phyloP scores from a whole-genome alignment of 2,797 vertebrate species.

The Coracias cyanogaster region DNA sequence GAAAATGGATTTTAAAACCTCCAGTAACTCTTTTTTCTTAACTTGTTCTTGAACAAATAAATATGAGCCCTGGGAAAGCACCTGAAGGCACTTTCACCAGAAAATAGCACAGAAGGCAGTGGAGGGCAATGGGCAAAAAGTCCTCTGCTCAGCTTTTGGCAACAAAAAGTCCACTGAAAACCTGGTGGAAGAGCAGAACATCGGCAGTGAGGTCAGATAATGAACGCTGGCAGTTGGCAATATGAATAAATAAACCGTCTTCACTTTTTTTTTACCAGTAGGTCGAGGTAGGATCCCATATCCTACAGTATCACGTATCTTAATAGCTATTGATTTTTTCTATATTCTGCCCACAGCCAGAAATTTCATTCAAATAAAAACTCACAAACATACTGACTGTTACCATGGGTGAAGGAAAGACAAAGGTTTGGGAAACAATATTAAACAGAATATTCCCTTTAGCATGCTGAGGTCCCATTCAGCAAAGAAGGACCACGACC shows the following conservation, averaged over 20 bases:
- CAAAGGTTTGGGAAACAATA: neutral
- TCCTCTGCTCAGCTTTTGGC: neutral
- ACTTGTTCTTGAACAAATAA: conserved; percentile 65
- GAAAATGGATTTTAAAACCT: conserved; percentile 71
- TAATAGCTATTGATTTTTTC: conserved; percentile 63
- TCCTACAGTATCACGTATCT: neutral
- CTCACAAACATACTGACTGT: neutral
- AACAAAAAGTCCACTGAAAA: neutral
- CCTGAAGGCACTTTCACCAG: conserved; percentile 38
- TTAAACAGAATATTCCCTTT: neutral
- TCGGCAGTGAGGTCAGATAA: neutral
- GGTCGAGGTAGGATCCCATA: neutral
- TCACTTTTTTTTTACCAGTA: neutral
- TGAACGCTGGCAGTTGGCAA: neutral
- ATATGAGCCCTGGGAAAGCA: conserved; percentile 17
- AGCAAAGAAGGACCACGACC: neutral
- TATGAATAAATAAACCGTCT: conserved; percentile 1
- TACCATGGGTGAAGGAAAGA: neutral
- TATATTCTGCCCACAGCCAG: conserved; percentile 35
- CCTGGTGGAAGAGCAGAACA: neutral
- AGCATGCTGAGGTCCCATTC: neutral
- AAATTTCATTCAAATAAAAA: conserved; percentile 56
- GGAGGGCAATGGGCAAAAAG: neutral
- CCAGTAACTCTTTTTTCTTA: conserved; percentile 58
- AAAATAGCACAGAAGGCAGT: neutral